phyloP scores from a whole-genome alignment of 2,888 invertebrate species.

The Rhyacophila evoluta region DNA sequence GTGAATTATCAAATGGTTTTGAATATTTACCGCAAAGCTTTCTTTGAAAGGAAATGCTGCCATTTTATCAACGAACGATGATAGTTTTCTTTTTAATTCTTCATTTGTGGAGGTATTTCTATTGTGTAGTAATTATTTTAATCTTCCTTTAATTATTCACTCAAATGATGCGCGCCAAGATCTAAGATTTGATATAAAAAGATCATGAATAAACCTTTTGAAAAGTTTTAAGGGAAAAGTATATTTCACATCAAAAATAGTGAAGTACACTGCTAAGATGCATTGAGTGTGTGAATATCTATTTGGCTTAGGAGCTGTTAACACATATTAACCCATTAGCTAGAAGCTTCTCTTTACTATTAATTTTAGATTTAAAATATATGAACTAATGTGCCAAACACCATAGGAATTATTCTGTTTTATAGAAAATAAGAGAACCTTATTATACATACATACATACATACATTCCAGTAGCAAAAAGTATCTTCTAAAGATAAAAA shows the following conservation, averaged over 20 bases:
- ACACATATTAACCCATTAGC: slow-evolving; percentile 20
- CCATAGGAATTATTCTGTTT: slow-evolving; percentile 17
- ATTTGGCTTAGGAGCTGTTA: slow-evolving; percentile 1
- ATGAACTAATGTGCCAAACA: slow-evolving; percentile 24
- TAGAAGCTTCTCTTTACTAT: slow-evolving; percentile 15
- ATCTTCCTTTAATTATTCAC: background rate
- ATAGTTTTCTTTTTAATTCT: slow-evolving; percentile 27
- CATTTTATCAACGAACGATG: slow-evolving; percentile 54
- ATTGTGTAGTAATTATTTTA: background rate
- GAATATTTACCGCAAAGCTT: background rate
- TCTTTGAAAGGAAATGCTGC: background rate
- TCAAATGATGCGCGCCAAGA: background rate
- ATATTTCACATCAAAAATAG: too few relatives aligned
- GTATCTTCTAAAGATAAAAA: background rate
- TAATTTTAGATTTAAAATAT: background rate
- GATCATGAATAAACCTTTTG: too few relatives aligned
- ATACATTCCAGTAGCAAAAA: background rate
- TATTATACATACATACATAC: background rate
- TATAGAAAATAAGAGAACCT: background rate
- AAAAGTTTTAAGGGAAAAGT: too few relatives aligned
- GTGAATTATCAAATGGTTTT: background rate
- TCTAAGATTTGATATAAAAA: too few relatives aligned
- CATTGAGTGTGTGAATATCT: background rate
- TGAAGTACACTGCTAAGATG: background rate
- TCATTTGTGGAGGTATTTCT: slow-evolving; percentile 40